A percentile compares a stretch with the other conserved stretches of the same genome.
These are phyloP conservation scores for Ophthalmolycus amberensis DNA, from an alignment of 2,113 vertebrate species.

Conservation along the genomic window DNA sequence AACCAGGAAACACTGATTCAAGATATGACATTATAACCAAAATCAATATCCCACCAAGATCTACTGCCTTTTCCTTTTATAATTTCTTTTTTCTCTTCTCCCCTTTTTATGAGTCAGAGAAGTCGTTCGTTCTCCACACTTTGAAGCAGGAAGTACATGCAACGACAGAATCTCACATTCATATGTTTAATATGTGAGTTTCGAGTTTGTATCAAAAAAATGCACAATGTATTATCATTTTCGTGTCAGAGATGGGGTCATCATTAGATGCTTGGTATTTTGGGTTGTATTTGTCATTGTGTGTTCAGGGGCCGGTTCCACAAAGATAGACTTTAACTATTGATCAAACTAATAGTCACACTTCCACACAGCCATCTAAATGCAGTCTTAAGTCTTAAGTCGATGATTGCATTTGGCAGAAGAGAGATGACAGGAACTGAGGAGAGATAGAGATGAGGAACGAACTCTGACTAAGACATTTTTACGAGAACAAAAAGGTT, in stretches of 20 bases:
- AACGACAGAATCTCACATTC: background rate
- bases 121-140: background rate
- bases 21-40: background rate
- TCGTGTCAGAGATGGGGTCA: background rate
- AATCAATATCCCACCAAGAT: background rate
- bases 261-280: background rate
- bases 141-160: background rate
- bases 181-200: background rate
- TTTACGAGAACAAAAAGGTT: background rate
- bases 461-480: too few relatives aligned
- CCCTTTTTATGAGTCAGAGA: background rate
- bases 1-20: background rate
- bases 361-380: background rate
- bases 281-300: background rate
- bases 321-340: background rate
- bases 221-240: background rate
- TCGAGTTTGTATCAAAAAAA: background rate
- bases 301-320: background rate
- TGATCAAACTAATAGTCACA: background rate
- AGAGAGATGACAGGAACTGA: background rate
- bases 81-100: background rate
- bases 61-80: background rate
- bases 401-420: background rate
- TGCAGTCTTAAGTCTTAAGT: background rate
- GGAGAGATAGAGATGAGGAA: background rate